phyloP scores from a whole-genome alignment of 2,797 vertebrate species.

The Centroberyx gerrardi region DNA sequence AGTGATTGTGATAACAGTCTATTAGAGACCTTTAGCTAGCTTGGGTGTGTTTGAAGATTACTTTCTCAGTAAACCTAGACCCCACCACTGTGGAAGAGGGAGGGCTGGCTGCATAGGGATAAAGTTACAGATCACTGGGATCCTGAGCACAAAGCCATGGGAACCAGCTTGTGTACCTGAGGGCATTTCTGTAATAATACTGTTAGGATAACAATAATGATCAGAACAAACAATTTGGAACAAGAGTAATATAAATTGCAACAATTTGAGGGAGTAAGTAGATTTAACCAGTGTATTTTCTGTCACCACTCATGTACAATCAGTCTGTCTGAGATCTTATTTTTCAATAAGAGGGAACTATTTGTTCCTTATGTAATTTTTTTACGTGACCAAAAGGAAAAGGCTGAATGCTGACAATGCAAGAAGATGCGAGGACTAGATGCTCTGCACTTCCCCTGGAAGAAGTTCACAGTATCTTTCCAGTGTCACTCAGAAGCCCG shows the following conservation, averaged over 20 bases:
- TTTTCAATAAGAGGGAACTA: conserved; percentile 38
- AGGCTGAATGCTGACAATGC: conserved; percentile 48
- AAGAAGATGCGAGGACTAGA: conserved; percentile 53
- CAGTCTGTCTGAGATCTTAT: not conserved
- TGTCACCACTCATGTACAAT: conserved; percentile 26
- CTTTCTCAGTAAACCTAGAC: conserved; percentile 81
- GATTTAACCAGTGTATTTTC: conserved; percentile 1
- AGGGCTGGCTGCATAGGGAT: conserved; percentile 71
- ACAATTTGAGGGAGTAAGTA: conserved; percentile 8
- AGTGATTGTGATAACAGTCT: conserved; percentile 30
- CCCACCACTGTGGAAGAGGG: conserved; percentile 56
- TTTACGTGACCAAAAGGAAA: conserved; percentile 30
- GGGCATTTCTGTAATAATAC: conserved; percentile 70
- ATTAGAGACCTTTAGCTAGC: conserved; percentile 20
- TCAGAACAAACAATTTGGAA: conserved; percentile 32
- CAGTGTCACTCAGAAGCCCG: conserved; percentile 2
- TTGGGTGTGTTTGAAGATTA: conserved; percentile 58
- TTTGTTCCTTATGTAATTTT: conserved; percentile 46
- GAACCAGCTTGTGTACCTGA: conserved; percentile 71
- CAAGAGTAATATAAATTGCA: conserved; percentile 41
- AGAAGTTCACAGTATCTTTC: conserved; percentile 41
- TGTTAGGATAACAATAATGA: conserved; percentile 63
- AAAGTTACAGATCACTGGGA: conserved; percentile 77
- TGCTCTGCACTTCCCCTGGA: conserved; percentile 27
- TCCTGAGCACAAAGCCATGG: conserved; percentile 72